Evolutionary conservation across 2,888 invertebrate genomes (phyloP).

Genomic region (Agriotes lineatus): DNA sequence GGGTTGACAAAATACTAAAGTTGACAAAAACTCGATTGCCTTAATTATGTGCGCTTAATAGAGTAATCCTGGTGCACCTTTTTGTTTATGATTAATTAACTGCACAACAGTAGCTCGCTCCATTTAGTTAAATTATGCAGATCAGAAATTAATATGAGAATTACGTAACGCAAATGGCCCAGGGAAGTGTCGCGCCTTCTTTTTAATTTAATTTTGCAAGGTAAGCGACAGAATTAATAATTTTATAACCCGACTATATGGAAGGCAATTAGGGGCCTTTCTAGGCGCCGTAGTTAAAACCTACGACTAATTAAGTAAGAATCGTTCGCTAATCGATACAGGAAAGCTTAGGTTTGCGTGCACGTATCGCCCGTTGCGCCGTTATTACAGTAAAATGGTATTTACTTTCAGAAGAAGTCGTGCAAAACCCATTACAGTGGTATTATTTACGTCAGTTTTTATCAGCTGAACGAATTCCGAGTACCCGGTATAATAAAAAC

Average conservation of each 20-base stretch:
- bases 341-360: conserved; percentile 12
- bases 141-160: no score
- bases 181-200: no score
- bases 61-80: not conserved
- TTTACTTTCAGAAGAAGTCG: conserved; percentile 39
- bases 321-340: not conserved
- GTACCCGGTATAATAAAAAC: conserved; percentile 64
- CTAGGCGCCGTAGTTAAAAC: no score
- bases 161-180: no score
- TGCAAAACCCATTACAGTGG: conserved; percentile 38
- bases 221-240: no score
- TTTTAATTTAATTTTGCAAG: no score
- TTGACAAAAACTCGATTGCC: not conserved
- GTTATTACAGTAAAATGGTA: conserved; percentile 28
- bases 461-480: conserved; percentile 45
- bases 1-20: not conserved
- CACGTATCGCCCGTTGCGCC: conserved; percentile 4
- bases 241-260: no score
- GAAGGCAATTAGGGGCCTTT: no score
- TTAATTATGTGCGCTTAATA: not conserved
- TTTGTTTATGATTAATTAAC: conserved; percentile 1
- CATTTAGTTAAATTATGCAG: not conserved
- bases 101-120: not conserved
- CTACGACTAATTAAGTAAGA: not conserved
- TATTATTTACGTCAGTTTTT: conserved; percentile 39